Percentiles rank a stretch among this genome's conserved stretches.
Conservation (phyloP, 1,140 invertebrate species). For the Arion vulgaris region DNA sequence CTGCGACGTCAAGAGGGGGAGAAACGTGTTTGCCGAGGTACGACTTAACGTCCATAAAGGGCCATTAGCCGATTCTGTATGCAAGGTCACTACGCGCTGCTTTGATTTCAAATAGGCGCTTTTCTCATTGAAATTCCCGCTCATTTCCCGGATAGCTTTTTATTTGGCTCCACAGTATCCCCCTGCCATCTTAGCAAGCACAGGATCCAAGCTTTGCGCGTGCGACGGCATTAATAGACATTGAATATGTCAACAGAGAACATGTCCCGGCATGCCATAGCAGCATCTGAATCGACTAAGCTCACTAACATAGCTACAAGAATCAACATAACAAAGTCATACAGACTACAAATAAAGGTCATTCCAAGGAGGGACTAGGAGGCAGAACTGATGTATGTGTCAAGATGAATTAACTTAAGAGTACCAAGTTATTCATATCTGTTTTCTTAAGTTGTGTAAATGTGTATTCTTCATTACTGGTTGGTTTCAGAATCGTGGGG, state of each 20-base stretch:
- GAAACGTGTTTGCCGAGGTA: background rate
- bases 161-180: slow-evolving; percentile 4
- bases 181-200: slow-evolving; percentile 25
- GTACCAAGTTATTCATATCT: no score
- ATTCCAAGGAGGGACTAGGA: background rate
- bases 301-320: background rate
- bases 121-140: slow-evolving; percentile 18
- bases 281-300: background rate
- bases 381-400: no score
- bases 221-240: slow-evolving; percentile 12
- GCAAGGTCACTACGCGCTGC: slow-evolving; percentile 12
- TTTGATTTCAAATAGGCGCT: slow-evolving; percentile 21
- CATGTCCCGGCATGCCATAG: background rate
- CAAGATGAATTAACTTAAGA: no score
- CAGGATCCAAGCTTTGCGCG: background rate
- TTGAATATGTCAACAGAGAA: background rate
- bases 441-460: no score
- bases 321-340: background rate
- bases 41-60: background rate
- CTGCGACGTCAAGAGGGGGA: background rate
- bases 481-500: no score
- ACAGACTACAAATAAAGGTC: background rate
- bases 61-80: background rate
- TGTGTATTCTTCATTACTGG: no score
- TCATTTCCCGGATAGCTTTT: slow-evolving; percentile 11